Evolutionary conservation across 1,140 invertebrate species (phyloP).

Genomic region (Leptopilina boulardi): DNA sequence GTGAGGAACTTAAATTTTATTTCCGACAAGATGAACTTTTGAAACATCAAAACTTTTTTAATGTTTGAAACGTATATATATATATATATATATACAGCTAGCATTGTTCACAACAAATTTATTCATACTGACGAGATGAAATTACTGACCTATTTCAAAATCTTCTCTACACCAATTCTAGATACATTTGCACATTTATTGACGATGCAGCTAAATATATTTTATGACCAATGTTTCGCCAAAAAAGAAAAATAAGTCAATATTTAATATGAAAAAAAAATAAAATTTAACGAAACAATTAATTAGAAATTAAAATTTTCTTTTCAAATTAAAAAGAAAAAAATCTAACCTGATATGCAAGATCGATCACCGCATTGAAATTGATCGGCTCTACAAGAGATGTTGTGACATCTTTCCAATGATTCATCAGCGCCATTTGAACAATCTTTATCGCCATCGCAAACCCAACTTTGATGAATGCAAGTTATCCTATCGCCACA

Average conservation of each 20-base stretch:
- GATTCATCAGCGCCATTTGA: conserved; percentile 89
- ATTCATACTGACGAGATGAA: conserved; percentile 5
- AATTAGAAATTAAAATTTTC: background rate
- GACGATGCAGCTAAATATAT: background rate
- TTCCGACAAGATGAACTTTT: background rate
- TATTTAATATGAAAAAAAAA: background rate
- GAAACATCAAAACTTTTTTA: background rate
- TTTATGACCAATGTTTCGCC: background rate
- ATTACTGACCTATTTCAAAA: conserved; percentile 17
- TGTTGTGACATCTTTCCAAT: conserved; percentile 81
- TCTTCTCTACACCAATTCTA: background rate
- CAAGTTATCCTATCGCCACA: conserved; percentile 91
- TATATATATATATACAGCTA: too few species aligned
- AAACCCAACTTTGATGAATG: conserved; percentile 89
- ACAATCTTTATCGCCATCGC: conserved; percentile 91
- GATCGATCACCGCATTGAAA: conserved; percentile 88
- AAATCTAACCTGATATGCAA: conserved; percentile 82
- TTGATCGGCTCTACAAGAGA: conserved; percentile 88
- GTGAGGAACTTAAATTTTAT: conserved; percentile 13
- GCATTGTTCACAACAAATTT: conserved; percentile 12
- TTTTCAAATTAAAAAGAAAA: background rate
- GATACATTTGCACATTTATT: conserved; percentile 7
- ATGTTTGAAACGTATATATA: background rate
- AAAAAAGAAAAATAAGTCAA: conserved; percentile 4
- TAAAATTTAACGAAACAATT: background rate